phyloP scores from a whole-genome alignment of 2,797 vertebrate genomes.

The Chaunax sp. region DNA sequence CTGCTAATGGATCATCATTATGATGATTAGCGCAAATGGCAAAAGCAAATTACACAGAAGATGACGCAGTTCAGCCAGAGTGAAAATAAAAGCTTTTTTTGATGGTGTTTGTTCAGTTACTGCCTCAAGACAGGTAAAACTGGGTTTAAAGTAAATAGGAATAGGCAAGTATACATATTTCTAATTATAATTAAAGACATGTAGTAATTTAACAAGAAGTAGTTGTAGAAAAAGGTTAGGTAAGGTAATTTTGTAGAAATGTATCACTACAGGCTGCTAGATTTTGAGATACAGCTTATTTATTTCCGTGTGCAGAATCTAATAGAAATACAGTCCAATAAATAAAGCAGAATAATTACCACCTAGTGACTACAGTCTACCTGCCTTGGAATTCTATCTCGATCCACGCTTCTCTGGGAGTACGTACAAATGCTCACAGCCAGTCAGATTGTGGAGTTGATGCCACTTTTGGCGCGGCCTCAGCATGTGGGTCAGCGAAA shows the following conservation, averaged over 20 bases:
- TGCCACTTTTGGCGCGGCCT: conserved; percentile 56
- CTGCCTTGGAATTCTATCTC: conserved; percentile 16
- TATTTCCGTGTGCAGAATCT: neutral
- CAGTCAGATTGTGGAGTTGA: conserved; percentile 53
- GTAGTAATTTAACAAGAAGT: conserved; percentile 6
- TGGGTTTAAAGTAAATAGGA: no score
- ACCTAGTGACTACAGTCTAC: neutral
- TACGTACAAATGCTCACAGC: conserved; percentile 73
- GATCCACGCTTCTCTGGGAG: conserved; percentile 30
- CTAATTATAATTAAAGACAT: conserved; percentile 8
- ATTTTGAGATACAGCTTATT: conserved; percentile 5
- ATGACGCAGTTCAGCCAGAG: conserved; percentile 31
- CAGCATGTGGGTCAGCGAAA: conserved; percentile 63
- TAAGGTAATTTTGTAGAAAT: conserved; percentile 10
- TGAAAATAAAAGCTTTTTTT: conserved; percentile 37
- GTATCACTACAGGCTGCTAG: conserved; percentile 10
- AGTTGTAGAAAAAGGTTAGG: conserved; percentile 18
- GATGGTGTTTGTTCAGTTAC: conserved; percentile 69
- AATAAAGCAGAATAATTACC: conserved; percentile 9
- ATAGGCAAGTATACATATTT: conserved; percentile 1
- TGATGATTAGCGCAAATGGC: conserved; percentile 45
- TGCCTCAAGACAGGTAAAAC: conserved; percentile 19
- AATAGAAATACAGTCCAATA: neutral
- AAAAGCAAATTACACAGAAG: conserved; percentile 53
- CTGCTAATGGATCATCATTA: conserved; percentile 55